A percentile compares a stretch with the other conserved stretches of the same genome.
These are phyloP conservation scores for Acromyrmex echinatior DNA, from an alignment of 1,140 invertebrate species.

Conservation along the genomic window DNA sequence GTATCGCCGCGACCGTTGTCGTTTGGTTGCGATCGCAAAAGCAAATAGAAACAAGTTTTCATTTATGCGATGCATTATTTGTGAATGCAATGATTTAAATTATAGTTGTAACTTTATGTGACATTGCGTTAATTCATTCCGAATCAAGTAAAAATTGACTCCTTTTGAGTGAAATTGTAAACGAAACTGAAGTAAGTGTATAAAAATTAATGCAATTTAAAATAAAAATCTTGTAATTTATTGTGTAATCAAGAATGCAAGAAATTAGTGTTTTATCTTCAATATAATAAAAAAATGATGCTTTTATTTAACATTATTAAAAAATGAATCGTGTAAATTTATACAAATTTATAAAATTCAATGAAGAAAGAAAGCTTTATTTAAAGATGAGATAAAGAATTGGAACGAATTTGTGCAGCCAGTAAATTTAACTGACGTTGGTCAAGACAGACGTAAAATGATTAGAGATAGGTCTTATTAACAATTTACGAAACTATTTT, in stretches of 20 bases:
- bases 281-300: neutral
- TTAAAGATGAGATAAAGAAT: neutral
- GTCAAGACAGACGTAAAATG: neutral
- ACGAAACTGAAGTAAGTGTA: neutral
- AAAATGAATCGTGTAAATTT: neutral
- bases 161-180: neutral
- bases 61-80: slow-evolving; percentile 37
- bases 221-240: neutral
- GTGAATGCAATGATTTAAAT: neutral
- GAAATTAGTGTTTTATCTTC: neutral
- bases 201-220: too few relatives aligned
- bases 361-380: neutral
- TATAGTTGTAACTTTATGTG: neutral
- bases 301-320: neutral
- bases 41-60: slow-evolving; percentile 3
- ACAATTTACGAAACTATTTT: slow-evolving; percentile 1
- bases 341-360: neutral
- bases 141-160: neutral
- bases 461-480: neutral
- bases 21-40: slow-evolving; percentile 11
- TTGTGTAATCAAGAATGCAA: neutral
- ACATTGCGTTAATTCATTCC: neutral
- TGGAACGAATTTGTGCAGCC: neutral
- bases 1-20: slow-evolving; percentile 16
- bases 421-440: slow-evolving; percentile 15